phyloP scores from a whole-genome alignment of 2,797 vertebrate genomes.

The Crypturellus tataupa region DNA sequence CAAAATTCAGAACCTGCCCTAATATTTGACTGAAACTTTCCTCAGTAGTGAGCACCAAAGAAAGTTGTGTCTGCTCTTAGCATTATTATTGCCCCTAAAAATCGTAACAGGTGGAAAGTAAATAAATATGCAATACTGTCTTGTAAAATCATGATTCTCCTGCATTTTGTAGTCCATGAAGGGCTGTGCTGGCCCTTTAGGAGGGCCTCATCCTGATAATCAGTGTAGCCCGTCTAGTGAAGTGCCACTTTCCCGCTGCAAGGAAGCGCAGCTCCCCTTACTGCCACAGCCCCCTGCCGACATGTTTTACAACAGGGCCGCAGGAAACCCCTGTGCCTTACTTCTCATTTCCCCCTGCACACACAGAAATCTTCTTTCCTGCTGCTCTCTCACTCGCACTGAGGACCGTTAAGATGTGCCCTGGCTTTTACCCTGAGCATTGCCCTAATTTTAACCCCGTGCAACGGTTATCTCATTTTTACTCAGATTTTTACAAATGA shows the following conservation, averaged over 20 bases:
- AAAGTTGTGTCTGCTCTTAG: background rate
- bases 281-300: conserved; percentile 59
- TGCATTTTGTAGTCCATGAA: conserved; percentile 6
- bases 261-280: background rate
- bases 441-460: conserved; percentile 75
- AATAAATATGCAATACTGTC: background rate
- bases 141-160: conserved; percentile 29
- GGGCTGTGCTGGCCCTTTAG: conserved; percentile 50
- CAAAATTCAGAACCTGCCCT: background rate
- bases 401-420: conserved; percentile 47
- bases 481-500: conserved; percentile 73
- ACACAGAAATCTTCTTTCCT: conserved; percentile 65
- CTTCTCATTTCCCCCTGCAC: conserved; percentile 50
- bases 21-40: background rate
- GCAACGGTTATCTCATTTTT: conserved; percentile 66
- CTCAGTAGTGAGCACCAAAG: background rate
- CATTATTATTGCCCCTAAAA: background rate
- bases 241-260: conserved; percentile 19
- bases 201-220: conserved; percentile 30
- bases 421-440: conserved; percentile 30
- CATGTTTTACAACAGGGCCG: conserved; percentile 69
- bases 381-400: conserved; percentile 41
- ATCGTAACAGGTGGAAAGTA: conserved; percentile 21
- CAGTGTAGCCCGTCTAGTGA: conserved; percentile 19
- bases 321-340: conserved; percentile 73